Evolutionary conservation across 1,140 invertebrate genomes (phyloP).

Genomic region (Uloborus diversus): DNA sequence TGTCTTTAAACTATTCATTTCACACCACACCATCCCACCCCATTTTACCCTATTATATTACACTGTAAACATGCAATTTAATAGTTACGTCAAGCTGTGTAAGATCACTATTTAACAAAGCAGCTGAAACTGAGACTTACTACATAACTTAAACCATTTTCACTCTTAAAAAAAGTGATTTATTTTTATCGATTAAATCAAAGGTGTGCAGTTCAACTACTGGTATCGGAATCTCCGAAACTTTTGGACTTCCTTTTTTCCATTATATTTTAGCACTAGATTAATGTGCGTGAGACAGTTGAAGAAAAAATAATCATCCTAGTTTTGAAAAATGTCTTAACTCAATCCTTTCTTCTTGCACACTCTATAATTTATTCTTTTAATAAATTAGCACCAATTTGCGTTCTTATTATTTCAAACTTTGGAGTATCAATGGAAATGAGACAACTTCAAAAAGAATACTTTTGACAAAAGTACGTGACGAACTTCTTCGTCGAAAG

Average conservation of each 20-base stretch:
- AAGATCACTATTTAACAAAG: no score
- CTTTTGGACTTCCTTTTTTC: not conserved
- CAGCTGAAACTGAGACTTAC: no score
- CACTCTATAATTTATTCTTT: conserved; percentile 20
- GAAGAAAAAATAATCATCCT: not conserved
- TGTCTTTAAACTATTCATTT: no score
- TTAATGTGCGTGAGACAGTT: not conserved
- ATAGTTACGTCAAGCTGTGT: no score
- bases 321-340: conserved; percentile 6
- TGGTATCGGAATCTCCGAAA: not conserved
- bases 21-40: no score
- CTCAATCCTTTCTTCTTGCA: not conserved
- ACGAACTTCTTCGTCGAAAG: no score
- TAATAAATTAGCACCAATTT: not conserved
- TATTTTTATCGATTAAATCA: not conserved
- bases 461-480: no score
- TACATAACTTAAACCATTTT: not conserved
- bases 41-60: no score
- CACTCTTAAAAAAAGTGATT: not conserved
- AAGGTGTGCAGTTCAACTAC: not conserved
- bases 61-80: no score
- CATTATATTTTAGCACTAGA: not conserved
- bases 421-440: no score
- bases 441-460: no score
- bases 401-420: no score